Base-by-base conservation (phyloP, 2,797 vertebrate species). In the Poecile montanus region DNA sequence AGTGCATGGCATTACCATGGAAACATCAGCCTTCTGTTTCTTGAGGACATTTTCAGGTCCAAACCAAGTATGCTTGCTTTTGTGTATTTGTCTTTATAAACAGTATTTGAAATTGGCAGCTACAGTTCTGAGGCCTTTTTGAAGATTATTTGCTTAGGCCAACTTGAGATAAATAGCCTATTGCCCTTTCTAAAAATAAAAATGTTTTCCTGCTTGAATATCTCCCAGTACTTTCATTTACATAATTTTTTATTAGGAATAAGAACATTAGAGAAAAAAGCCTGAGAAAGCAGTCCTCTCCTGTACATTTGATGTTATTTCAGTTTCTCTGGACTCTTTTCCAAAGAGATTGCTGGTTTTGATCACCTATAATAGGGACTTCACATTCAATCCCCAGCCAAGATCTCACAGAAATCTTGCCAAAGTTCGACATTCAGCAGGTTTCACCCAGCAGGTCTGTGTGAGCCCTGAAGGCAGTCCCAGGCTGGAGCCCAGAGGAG, bases 161-260 rank as follows among this genome's bases (percentile, higher is more conserved):
- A 79, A 26, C 45, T 82, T 77, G 54, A 95, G 91, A 91, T 93
- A 95, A 94, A 95, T 68, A 89, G 63, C 36, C 38, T 73, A 66
- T 25, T 91, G 72, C 78, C 67, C 80, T 96, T 68, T 86, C 89
- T 91, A 94, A 94, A 97, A 96, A 95, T 88, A 96, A 84, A 91
- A 65, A 91, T 30, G 6, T 79, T 88, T 94, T 94, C 51, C 44
- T 86, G 45, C 32, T 91, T 88, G 51, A 86, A 20, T 77, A 56
- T 91, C 36, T 94, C 75, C 29, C 45, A 78, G 40, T 90, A 62
- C 45, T 79, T 93, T 95, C 20, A 65, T 94, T 88, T 84, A 61
- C 66, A 36, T 44, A 67, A 68, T 80, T 96, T 72, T 94, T 92
- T 96, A 83, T 76, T 85, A 56, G 42, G 57, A 81, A 60, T 36